phyloP scores from a whole-genome alignment of 2,113 vertebrate genomes.

The Beaufortia kweichowensis region DNA sequence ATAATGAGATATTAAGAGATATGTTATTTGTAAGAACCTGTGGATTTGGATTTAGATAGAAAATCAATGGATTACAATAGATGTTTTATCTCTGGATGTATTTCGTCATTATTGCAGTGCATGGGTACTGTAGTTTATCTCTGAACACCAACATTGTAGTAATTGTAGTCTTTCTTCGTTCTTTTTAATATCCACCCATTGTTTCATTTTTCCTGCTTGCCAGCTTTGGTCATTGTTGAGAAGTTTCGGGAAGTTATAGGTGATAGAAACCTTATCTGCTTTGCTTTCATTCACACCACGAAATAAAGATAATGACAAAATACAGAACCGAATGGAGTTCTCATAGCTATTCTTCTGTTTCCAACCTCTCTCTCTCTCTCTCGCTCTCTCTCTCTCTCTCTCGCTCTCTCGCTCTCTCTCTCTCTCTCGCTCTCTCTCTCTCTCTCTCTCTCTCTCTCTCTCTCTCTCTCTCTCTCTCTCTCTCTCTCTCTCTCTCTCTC shows the following conservation, averaged over 20 bases:
- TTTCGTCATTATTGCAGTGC: slow-evolving; percentile 3
- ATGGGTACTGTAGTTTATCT: background rate
- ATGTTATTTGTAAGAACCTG: no score
- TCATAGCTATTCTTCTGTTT: background rate
- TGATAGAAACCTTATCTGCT: background rate
- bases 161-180: no score
- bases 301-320: slow-evolving; percentile 13
- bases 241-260: background rate
- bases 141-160: background rate
- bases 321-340: background rate
- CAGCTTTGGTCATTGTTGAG: background rate
- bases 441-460: slow-evolving; percentile 18
- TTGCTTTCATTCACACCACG: background rate
- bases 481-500: slow-evolving; percentile 2
- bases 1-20: no score
- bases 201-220: background rate
- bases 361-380: background rate
- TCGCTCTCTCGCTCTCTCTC: slow-evolving; percentile 4
- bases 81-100: background rate
- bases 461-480: slow-evolving; percentile 8
- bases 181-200: background rate
- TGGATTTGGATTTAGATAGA: no score
- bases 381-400: slow-evolving; percentile 11
- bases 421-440: background rate
- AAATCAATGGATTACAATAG: no score